phyloP scores from a whole-genome alignment of 2,113 vertebrate genomes.

The Lonchura striata region DNA sequence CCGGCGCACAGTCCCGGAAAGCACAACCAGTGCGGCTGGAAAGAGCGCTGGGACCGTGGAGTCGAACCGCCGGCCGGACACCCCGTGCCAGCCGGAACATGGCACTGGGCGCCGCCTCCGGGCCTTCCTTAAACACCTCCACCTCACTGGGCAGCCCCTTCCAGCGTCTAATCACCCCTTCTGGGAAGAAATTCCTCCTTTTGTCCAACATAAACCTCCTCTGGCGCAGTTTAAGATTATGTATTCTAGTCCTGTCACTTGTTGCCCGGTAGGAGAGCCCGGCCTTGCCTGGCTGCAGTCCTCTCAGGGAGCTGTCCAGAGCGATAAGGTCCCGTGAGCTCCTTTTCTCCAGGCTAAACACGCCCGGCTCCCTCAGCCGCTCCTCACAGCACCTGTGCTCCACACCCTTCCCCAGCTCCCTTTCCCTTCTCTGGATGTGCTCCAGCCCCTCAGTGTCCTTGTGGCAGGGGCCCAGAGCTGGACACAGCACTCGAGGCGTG shows the following conservation, averaged over 20 bases:
- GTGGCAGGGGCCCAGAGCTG: background rate
- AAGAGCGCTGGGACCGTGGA: background rate
- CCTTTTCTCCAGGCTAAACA: background rate
- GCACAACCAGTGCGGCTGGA: fast-evolving
- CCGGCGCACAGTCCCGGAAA: fast-evolving
- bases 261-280: background rate
- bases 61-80: fast-evolving
- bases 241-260: background rate
- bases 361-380: fast-evolving
- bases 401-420: background rate
- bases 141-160: background rate
- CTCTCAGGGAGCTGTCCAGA: background rate
- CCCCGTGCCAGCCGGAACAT: too few relatives aligned
- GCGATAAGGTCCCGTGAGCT: fast-evolving
- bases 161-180: background rate
- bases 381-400: background rate
- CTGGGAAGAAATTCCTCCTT: background rate
- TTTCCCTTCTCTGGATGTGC: fast-evolving
- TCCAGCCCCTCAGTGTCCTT: background rate
- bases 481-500: background rate
- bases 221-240: background rate
- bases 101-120: background rate
- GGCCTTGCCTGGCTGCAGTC: too few relatives aligned
- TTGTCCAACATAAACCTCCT: background rate
- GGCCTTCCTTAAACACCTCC: background rate